phyloP scores from a whole-genome alignment of 2,797 vertebrate genomes.

The Enteromius anoplus region DNA sequence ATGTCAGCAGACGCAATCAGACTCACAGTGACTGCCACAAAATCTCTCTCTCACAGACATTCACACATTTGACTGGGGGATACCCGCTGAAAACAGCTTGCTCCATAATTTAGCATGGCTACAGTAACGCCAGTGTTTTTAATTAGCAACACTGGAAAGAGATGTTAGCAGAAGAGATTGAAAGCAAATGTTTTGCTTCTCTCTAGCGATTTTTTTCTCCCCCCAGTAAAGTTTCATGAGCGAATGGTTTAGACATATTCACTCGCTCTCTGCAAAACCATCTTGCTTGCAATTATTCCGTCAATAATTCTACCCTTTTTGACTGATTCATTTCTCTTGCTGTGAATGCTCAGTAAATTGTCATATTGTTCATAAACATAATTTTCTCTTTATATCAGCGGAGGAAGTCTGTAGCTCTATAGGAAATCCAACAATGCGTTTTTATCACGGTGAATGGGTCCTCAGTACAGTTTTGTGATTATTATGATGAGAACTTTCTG shows the following conservation, averaged over 20 bases:
- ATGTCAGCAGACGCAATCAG: slow-evolving; percentile 46
- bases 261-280: slow-evolving; percentile 3
- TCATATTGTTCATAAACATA: slow-evolving; percentile 47
- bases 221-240: neutral
- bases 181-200: slow-evolving; percentile 21
- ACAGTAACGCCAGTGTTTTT: slow-evolving; percentile 24
- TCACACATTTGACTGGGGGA: slow-evolving; percentile 29
- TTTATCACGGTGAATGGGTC: slow-evolving; percentile 11
- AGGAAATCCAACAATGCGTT: slow-evolving; percentile 14
- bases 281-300: slow-evolving; percentile 18
- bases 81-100: slow-evolving; percentile 36
- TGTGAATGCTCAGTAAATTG: slow-evolving; percentile 30
- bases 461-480: slow-evolving; percentile 18
- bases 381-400: slow-evolving; percentile 35
- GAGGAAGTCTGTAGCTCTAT: slow-evolving; percentile 23
- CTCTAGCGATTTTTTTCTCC: neutral
- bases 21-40: slow-evolving; percentile 9
- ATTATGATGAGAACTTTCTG: slow-evolving; percentile 36
- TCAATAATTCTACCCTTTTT: slow-evolving; percentile 27
- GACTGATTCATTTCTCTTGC: slow-evolving; percentile 38
- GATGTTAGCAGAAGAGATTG: slow-evolving; percentile 25
- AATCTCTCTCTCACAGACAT: slow-evolving; percentile 39
- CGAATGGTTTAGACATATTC: slow-evolving; percentile 25
- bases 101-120: slow-evolving; percentile 28
- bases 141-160: slow-evolving; percentile 23